Evolutionary conservation across 1,140 invertebrate genomes (phyloP), one percentile per base, ranked within the genome.

Genomic region (Penaeus japonicus): DNA sequence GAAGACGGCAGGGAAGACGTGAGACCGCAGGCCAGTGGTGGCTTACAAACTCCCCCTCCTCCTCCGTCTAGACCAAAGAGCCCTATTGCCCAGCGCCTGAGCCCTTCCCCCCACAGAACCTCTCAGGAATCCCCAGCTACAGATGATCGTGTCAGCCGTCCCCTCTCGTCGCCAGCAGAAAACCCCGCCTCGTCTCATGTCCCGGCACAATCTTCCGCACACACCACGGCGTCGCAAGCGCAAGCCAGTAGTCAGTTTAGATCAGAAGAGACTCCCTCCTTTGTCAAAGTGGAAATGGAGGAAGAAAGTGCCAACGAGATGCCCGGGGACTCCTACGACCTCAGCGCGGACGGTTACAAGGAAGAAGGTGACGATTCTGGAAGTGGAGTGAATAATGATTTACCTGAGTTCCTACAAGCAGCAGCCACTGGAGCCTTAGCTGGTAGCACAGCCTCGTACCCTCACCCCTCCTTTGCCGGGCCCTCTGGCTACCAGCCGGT

Each of bases 281-380:
- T 88, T 55, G 89, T 90, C 30, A 90, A 90, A 73, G 89, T 90
- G 57, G 89, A 90, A 77, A 90, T 90, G 89, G 89, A 90, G 53
- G 89, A 90, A 39, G 87, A 85, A 4, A 77, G 70, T 32, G 30
- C 85, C 12, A 84, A 84, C 22, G 84, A 89, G 53, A 32, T 83
- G 35, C 79, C 75, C 54, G 85, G 85, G 22, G 87, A 89, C 47
- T 73, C 87, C 12, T 90, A 89, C 62, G 78, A 89, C 59, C 62
- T 90, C 73, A 89, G 84, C 85, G 70, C 85, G n/a, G 90, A 90
- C 35, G 90, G 90, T 22, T 89, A 89, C 62, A 87, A 89, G n/a
- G 90, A 89, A 59, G 90, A 90, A 59, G 85, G 73, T n/a, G 85
- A 89, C 27, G 84, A 89, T 47, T 89, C 81, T 27, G 83, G 89